These are phyloP conservation scores for Bos indicus DNA, from an alignment of 2,113 vertebrate genomes.

Conservation along the genomic window DNA sequence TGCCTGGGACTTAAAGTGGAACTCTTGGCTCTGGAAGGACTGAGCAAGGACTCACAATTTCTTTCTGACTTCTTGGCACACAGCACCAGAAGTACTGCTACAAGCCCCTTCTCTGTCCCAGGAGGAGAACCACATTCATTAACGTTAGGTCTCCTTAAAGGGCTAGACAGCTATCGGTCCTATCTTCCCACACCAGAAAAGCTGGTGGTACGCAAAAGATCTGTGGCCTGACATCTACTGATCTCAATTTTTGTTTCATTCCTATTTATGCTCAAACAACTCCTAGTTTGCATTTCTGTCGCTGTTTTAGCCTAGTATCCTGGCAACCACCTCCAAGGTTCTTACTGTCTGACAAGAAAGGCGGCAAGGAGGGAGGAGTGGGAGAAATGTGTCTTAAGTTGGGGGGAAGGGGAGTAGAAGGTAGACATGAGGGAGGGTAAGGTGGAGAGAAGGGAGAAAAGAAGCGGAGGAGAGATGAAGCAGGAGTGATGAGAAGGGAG, in stretches of 20 bases:
- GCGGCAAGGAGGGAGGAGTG: neutral
- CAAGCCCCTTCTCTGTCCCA: neutral
- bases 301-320: neutral
- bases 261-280: neutral
- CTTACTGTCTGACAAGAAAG: neutral
- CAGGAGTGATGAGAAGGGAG: neutral
- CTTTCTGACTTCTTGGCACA: neutral
- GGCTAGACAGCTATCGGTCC: neutral
- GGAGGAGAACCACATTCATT: neutral
- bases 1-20: neutral
- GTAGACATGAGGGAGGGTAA: neutral
- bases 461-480: neutral
- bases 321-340: constrained; percentile 11
- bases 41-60: neutral
- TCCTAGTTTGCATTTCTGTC: neutral
- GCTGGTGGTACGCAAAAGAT: neutral
- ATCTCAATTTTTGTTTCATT: neutral
- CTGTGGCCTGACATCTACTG: neutral
- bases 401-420: neutral
- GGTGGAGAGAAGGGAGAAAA: neutral
- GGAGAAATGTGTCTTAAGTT: neutral
- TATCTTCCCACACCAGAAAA: neutral
- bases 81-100: neutral
- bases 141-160: neutral
- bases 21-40: neutral